phyloP scores from a whole-genome alignment of 2,113 vertebrate species.

The Neolamprologus ventralis region DNA sequence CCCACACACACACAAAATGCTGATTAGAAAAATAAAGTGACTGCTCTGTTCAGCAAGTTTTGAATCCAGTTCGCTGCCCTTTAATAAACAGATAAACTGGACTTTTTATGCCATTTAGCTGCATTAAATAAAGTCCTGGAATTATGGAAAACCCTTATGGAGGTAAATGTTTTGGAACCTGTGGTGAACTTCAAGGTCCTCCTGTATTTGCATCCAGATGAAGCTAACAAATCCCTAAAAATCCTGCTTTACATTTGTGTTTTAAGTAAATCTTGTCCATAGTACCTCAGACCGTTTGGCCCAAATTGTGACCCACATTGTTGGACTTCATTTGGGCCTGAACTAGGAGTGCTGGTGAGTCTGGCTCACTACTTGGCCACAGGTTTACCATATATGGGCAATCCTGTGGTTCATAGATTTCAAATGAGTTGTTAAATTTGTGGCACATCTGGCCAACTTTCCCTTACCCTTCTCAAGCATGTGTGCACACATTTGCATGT shows the following conservation, averaged over 20 bases:
- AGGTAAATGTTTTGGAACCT: not conserved
- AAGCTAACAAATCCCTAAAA: not conserved
- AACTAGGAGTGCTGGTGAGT: not conserved
- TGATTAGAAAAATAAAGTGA: not conserved
- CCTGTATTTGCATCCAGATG: not conserved
- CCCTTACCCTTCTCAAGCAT: not conserved
- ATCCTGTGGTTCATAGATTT: not conserved
- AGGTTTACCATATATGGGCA: not conserved
- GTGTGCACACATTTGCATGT: not conserved
- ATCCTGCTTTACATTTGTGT: not conserved
- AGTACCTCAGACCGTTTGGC: rapidly evolving
- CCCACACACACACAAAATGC: not conserved
- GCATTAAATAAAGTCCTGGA: not conserved
- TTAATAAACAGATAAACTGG: rapidly evolving
- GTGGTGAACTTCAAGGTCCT: not conserved
- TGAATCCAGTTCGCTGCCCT: rapidly evolving
- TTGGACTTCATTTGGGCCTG: not conserved
- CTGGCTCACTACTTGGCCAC: not conserved
- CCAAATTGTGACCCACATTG: not conserved
- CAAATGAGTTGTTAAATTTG: not conserved
- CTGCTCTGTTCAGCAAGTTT: not conserved
- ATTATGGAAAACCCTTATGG: not conserved
- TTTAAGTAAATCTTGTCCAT: rapidly evolving
- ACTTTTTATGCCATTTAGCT: not conserved
- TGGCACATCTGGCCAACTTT: not conserved